phyloP scores from a whole-genome alignment of 1,140 invertebrate genomes.

The Euwallacea fornicatus region DNA sequence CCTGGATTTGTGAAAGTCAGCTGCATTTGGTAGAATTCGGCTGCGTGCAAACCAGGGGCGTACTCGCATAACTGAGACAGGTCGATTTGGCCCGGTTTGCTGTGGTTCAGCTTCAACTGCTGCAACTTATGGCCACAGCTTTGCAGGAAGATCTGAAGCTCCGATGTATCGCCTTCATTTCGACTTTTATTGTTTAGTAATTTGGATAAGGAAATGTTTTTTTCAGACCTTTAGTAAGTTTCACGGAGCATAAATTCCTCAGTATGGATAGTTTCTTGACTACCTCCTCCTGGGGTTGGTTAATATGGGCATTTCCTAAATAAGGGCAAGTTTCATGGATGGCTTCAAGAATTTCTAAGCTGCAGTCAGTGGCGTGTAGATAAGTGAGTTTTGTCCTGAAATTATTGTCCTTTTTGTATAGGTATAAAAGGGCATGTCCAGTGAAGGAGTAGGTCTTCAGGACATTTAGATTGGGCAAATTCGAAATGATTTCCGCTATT shows the following conservation, averaged over 20 bases:
- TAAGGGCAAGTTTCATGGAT: slow-evolving; percentile 61
- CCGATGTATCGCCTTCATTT: slow-evolving; percentile 48
- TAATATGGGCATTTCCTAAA: slow-evolving; percentile 64
- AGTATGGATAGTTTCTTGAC: slow-evolving; percentile 58
- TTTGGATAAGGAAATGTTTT: too few species aligned
- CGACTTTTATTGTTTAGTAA: neutral
- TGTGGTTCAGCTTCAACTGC: slow-evolving; percentile 62
- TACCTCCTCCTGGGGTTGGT: slow-evolving; percentile 60
- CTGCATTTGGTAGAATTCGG: slow-evolving; percentile 66
- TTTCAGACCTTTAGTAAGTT: slow-evolving; percentile 60
- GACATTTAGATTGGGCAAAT: slow-evolving; percentile 63
- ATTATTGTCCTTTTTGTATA: slow-evolving; percentile 42
- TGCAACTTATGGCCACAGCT: slow-evolving; percentile 60
- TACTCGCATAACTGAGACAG: slow-evolving; percentile 57
- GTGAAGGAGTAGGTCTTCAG: slow-evolving; percentile 66
- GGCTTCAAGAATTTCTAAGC: slow-evolving; percentile 58
- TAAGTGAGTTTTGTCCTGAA: slow-evolving; percentile 59
- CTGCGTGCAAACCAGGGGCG: slow-evolving; percentile 56
- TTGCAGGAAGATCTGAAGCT: slow-evolving; percentile 61
- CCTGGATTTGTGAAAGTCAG: slow-evolving; percentile 60
- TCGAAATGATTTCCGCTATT: slow-evolving; percentile 61
- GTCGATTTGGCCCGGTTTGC: slow-evolving; percentile 60
- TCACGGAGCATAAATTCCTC: slow-evolving; percentile 58
- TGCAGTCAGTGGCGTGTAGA: slow-evolving; percentile 63
- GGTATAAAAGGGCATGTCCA: slow-evolving; percentile 60